Conservation (phyloP, 2,797 vertebrate species). For the Argentina silus region DNA sequence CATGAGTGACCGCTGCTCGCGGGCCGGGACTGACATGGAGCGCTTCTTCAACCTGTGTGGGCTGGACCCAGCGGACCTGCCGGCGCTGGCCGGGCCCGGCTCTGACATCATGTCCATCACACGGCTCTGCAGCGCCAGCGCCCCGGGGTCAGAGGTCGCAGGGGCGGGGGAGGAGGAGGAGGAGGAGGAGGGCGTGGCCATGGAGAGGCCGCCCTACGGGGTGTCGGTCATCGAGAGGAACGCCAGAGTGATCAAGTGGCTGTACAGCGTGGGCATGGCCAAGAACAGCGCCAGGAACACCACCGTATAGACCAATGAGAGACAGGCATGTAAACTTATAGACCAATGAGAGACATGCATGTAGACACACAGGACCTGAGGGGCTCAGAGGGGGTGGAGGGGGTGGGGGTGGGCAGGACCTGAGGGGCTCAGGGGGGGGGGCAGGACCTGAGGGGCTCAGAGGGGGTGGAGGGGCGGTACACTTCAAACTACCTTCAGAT, state of each 20-base stretch:
- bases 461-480: too few relatives aligned
- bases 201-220: slow-evolving; percentile 80
- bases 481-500: too few relatives aligned
- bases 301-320: slow-evolving; percentile 50
- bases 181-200: slow-evolving; percentile 62
- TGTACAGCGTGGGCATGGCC: slow-evolving; percentile 87
- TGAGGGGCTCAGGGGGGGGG: neutral
- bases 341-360: neutral
- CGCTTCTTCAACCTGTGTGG: slow-evolving; percentile 98
- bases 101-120: slow-evolving; percentile 91
- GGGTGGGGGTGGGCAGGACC: neutral
- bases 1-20: slow-evolving; percentile 90
- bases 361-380: neutral
- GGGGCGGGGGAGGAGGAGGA: slow-evolving; percentile 73
- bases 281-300: slow-evolving; percentile 76
- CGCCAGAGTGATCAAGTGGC: slow-evolving; percentile 95
- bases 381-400: too few relatives aligned
- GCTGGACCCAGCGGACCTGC: slow-evolving; percentile 86
- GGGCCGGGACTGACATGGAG: slow-evolving; percentile 89
- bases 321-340: neutral
- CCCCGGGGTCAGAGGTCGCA: slow-evolving; percentile 84
- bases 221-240: slow-evolving; percentile 94
- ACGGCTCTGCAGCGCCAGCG: slow-evolving; percentile 89
- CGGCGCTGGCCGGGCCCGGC: slow-evolving; percentile 77
- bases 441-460: too few relatives aligned